Conservation (phyloP, 2,797 vertebrate species). For the Propithecus perrieri region DNA sequence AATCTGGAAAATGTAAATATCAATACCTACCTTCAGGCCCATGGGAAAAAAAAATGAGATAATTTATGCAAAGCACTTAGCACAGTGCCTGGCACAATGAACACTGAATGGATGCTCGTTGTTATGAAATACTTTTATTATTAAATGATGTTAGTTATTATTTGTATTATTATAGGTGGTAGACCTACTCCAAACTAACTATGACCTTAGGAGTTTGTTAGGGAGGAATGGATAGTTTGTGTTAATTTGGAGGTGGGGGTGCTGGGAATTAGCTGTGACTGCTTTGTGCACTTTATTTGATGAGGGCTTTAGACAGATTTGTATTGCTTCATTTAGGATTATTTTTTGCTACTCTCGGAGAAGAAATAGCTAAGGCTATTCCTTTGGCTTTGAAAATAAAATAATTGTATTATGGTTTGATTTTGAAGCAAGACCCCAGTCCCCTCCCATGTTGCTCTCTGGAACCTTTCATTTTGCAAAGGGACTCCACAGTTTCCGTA, state of each 20-base stretch:
- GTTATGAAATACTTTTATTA: conserved; percentile 38
- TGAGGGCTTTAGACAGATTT: conserved; percentile 66
- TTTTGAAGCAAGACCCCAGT: conserved; percentile 71
- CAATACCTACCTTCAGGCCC: conserved; percentile 34
- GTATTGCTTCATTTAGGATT: conserved; percentile 68
- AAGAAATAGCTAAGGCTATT: conserved; percentile 66
- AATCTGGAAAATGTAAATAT: conserved; percentile 61
- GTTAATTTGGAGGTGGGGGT: neutral
- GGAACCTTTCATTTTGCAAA: conserved; percentile 73
- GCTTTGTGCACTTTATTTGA: conserved; percentile 69
- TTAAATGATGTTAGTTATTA: conserved; percentile 9
- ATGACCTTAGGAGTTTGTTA: conserved; percentile 10
- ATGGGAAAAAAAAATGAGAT: neutral
- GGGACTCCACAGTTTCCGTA: conserved; percentile 73
- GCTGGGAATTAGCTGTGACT: conserved; percentile 21
- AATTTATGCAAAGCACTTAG: conserved; percentile 46
- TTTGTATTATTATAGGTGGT: conserved; percentile 43
- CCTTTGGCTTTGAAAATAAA: conserved; percentile 68
- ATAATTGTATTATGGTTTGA: conserved; percentile 66
- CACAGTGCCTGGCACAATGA: conserved; percentile 11
- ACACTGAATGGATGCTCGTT: conserved; percentile 16
- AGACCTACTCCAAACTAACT: conserved; percentile 21
- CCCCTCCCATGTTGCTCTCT: conserved; percentile 53
- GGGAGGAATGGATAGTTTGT: conserved; percentile 43
- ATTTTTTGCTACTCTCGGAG: neutral